Evolutionary conservation across 2,797 vertebrate genomes (phyloP).

Genomic region (Neomorphus geoffroyi): DNA sequence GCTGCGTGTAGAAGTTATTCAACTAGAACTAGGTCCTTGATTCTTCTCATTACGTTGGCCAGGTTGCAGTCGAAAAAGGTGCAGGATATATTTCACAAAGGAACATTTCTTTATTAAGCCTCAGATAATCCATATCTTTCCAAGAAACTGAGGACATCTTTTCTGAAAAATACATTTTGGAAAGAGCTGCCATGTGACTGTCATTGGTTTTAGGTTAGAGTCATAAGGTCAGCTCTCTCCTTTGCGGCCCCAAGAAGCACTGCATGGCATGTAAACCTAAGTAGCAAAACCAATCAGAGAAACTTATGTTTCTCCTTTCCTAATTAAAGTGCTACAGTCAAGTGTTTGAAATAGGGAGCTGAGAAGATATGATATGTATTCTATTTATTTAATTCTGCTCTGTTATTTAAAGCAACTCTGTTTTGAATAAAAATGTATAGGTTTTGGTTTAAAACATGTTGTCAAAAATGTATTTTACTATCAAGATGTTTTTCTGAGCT

Average conservation of each 20-base stretch:
- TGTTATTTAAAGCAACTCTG: background rate
- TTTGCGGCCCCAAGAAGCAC: fast-evolving
- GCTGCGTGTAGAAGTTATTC: background rate
- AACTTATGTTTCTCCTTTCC: background rate
- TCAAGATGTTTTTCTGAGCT: background rate
- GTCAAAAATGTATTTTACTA: background rate
- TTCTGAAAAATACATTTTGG: background rate
- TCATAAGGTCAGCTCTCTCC: background rate
- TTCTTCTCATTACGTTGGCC: background rate
- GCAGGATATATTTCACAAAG: background rate
- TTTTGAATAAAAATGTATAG: background rate
- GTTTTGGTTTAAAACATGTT: background rate
- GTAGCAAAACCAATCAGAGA: background rate
- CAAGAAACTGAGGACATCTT: background rate
- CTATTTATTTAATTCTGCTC: background rate
- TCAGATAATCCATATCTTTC: background rate
- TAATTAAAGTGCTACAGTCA: background rate
- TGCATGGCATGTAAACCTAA: background rate
- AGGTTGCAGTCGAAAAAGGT: background rate
- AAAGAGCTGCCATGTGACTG: background rate
- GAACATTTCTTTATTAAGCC: background rate
- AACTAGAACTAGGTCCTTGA: background rate
- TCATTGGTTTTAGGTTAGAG: background rate
- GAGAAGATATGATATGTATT: background rate
- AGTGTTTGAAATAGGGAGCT: background rate